Evolutionary conservation across 2,888 invertebrate genomes (phyloP), one percentile per base, ranked within the genome.

Genomic region (Cantharis rustica): DNA sequence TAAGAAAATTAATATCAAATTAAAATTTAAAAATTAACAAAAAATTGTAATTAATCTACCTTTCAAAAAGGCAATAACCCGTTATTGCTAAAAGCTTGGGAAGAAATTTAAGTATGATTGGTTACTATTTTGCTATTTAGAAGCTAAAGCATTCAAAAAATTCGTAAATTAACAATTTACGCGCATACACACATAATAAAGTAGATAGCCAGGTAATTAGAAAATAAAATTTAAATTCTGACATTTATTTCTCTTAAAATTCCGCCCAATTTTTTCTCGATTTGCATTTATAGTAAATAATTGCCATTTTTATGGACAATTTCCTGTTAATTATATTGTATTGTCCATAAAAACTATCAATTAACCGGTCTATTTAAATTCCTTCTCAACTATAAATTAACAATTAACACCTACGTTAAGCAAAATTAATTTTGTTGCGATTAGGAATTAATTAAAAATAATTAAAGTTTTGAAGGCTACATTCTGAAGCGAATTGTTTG

Each of bases 391-490:
- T 47, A 47, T 47, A 47, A 47, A 47, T 47, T 47, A 20, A 26
- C 69, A 69, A 26, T 69, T 69, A 69, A 69, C 31, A 26, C 31
- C 31, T 16, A 69, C 26, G 27, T 31, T 69, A n/a, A 15, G 26
- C 27, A 69, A 69, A 69, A 66, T 66, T 66, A 66, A 66, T 66
- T 20, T 66, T n/a, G n/a, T 66, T n/a, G 5, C 23, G 64, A 66
- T 66, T 66, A 20, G 10, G 23, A 66, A 20, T 66, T 66, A 66
- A 66, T 66, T 63, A 47, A 47, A 47, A 47, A 47, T 47, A 47
- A 47, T 47, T 47, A 47, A 31, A 47, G 47, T 47, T 47, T n/a
- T n/a, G 47, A 47, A 47, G 47, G 47, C n/a, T 47, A n/a, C 5
- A 47, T 47, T 47, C 47, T 47, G 47, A 47, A n/a, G n/a, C n/a